Evolutionary conservation across 2,888 invertebrate species (phyloP).

Genomic region (Ormyrus rosae): DNA sequence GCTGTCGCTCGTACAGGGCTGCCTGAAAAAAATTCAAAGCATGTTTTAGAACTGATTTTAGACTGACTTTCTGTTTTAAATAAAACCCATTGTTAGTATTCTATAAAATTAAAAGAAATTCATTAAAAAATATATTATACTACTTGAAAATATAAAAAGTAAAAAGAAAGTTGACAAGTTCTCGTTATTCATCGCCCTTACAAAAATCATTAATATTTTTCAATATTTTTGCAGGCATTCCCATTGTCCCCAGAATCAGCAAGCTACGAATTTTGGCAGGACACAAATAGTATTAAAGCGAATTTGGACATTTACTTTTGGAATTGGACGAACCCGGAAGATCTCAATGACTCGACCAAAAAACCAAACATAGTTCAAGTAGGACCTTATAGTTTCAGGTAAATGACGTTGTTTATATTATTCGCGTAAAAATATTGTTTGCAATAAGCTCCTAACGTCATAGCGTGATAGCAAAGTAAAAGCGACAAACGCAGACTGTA

Average conservation of each 20-base stretch:
- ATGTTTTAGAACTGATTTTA: too few species aligned
- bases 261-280: constrained; percentile 84
- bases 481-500: constrained; percentile 29
- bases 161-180: too few species aligned
- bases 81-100: too few species aligned
- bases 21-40: too few species aligned
- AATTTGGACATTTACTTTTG: constrained; percentile 84
- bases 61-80: too few species aligned
- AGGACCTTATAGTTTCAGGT: constrained; percentile 76
- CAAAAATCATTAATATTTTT: constrained; percentile 1
- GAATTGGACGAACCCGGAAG: constrained; percentile 89
- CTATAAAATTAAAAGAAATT: too few species aligned
- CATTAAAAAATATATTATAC: too few species aligned
- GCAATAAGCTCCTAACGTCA: background rate
- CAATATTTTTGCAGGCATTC: constrained; percentile 78
- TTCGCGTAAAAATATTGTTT: background rate
- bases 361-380: constrained; percentile 78
- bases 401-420: constrained; percentile 52
- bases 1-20: too few species aligned
- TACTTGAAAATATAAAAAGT: too few species aligned
- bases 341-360: constrained; percentile 77
- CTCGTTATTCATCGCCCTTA: too few species aligned
- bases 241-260: constrained; percentile 80
- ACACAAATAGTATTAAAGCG: constrained; percentile 79
- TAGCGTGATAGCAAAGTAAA: background rate